Conservation (phyloP, 2,797 vertebrate species). For the Arctocebus calabarensis region DNA sequence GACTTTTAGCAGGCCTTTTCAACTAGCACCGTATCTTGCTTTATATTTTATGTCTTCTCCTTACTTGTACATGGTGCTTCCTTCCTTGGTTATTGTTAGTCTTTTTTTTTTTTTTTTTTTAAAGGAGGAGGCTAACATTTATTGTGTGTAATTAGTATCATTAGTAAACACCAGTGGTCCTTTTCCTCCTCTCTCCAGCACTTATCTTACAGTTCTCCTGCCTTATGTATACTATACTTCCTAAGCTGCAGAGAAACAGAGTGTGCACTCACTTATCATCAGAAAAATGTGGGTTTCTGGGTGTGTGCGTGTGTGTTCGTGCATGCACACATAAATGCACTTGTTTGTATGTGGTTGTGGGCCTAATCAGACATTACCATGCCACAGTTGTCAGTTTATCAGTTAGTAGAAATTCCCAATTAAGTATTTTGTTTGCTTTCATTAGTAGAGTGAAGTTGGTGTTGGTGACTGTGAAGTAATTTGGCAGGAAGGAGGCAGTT, state of each 20-base stretch:
- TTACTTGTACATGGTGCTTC: not conserved
- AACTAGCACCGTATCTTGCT: not conserved
- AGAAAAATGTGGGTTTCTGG: not conserved
- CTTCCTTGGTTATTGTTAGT: not conserved
- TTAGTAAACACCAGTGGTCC: not conserved
- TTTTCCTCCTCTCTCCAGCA: not conserved
- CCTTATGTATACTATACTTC: not conserved
- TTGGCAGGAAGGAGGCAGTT: conserved; percentile 48
- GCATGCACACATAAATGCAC: fast-evolving
- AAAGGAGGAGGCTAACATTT: not conserved
- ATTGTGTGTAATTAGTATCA: not conserved
- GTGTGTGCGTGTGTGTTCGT: fast-evolving
- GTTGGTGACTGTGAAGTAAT: conserved; percentile 53
- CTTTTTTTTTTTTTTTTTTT: not conserved
- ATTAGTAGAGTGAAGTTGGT: conserved; percentile 62
- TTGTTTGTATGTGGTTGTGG: too few species aligned
- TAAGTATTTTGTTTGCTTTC: conserved; percentile 73
- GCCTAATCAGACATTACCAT: conserved; percentile 59
- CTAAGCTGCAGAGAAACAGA: not conserved
- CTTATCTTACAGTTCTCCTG: not conserved
- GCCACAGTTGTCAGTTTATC: conserved; percentile 74
- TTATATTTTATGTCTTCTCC: not conserved
- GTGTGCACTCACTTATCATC: not conserved
- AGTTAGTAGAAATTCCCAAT: conserved; percentile 77
- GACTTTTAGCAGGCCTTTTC: not conserved